Percentiles rank a stretch among this genome's conserved stretches.
phyloP scores from a whole-genome alignment of 2,888 invertebrate genomes.

The Dynastes tityus region DNA sequence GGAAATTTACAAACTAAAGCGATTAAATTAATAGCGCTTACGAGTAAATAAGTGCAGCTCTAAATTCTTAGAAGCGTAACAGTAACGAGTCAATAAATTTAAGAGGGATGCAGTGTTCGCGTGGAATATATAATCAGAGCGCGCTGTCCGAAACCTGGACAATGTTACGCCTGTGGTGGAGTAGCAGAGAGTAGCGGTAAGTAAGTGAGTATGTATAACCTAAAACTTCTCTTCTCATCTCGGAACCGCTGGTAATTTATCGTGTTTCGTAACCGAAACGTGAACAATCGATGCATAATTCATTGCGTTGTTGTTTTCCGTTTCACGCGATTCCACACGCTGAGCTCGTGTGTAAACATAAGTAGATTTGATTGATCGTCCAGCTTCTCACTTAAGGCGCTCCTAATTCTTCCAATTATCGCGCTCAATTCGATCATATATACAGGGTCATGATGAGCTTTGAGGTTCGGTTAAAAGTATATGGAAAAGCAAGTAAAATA shows the following conservation, averaged over 20 bases:
- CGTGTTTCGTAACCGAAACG: constrained; percentile 48
- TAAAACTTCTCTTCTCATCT: neutral
- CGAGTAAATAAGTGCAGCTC: too few species aligned
- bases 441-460: too few species aligned
- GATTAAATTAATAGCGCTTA: too few species aligned
- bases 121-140: constrained; percentile 13
- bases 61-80: neutral
- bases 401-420: constrained; percentile 6
- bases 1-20: too few species aligned
- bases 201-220: neutral
- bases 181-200: neutral
- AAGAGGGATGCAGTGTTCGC: neutral
- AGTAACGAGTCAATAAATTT: neutral
- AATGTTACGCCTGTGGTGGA: neutral
- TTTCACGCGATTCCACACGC: constrained; percentile 45
- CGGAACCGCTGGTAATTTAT: constrained; percentile 48
- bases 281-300: constrained; percentile 50
- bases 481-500: too few species aligned
- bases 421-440: too few species aligned
- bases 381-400: constrained; percentile 6
- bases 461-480: too few species aligned
- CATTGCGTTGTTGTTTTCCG: constrained; percentile 30
- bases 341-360: constrained; percentile 39
- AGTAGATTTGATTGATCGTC: constrained; percentile 29
- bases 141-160: neutral